Conservation (phyloP, 2,888 invertebrate species). For the Hecatera dysodea region DNA sequence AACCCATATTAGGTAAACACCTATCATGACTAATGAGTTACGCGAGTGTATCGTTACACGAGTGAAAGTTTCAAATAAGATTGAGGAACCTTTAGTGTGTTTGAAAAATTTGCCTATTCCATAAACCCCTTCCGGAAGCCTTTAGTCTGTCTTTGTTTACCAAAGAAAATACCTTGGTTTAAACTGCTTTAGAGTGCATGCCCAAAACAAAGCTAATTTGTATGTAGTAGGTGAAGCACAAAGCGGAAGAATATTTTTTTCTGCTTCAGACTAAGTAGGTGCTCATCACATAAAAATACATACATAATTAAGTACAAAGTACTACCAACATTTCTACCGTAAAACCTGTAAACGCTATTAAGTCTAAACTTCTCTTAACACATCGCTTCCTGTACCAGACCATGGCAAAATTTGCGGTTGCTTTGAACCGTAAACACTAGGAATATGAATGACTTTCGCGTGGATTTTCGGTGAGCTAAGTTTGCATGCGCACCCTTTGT, state of each 20-base stretch:
- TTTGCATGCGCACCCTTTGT: conserved; percentile 85
- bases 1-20: no score
- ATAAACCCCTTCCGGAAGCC: no score
- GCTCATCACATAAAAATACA: conserved; percentile 26
- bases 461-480: conserved; percentile 60
- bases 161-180: not conserved
- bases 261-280: conserved; percentile 13
- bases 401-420: conserved; percentile 48
- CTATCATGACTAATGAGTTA: no score
- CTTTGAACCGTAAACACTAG: conserved; percentile 45
- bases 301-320: conserved; percentile 51
- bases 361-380: conserved; percentile 86
- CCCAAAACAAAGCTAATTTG: not conserved
- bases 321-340: conserved; percentile 74
- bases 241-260: conserved; percentile 9
- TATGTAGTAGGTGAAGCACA: not conserved
- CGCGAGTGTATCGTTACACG: no score
- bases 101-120: no score
- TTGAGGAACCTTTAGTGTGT: no score
- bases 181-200: not conserved
- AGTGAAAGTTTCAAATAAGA: no score
- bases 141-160: not conserved
- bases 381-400: conserved; percentile 81
- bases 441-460: conserved; percentile 66
- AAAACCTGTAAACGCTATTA: conserved; percentile 88